Percentiles rank a stretch among this genome's conserved stretches.
Evolutionary conservation across 1,140 invertebrate species (phyloP).

Genomic region (Aethina tumida): DNA sequence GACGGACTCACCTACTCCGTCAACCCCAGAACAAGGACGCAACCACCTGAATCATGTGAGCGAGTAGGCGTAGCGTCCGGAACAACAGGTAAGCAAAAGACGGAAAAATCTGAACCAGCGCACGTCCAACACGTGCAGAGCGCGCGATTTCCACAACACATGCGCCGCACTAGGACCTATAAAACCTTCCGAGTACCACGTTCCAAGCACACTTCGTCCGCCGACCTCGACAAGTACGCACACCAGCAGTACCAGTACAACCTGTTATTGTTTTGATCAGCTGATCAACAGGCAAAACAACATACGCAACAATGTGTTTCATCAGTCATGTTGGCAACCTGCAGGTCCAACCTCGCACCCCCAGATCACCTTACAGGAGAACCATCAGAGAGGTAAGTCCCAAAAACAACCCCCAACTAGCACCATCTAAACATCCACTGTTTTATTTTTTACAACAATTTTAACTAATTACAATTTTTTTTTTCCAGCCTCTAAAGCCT

Average conservation of each 20-base stretch:
- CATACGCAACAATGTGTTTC: constrained; percentile 18
- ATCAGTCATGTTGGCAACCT: constrained; percentile 12
- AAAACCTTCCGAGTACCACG: too few species aligned
- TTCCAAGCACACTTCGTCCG: background rate
- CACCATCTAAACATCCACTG: constrained; percentile 4
- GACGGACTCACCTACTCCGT: too few species aligned
- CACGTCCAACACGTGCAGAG: too few species aligned
- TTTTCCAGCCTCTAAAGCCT: constrained; percentile 38
- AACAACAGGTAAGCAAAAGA: too few species aligned
- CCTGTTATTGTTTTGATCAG: constrained; percentile 5
- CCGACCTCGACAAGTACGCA: constrained; percentile 4
- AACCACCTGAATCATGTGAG: too few species aligned
- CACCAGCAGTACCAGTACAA: constrained; percentile 3
- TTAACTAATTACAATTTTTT: constrained; percentile 8
- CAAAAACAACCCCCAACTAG: background rate
- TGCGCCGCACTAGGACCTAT: too few species aligned
- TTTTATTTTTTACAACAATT: constrained; percentile 6
- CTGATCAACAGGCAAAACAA: background rate
- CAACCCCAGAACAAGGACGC: too few species aligned
- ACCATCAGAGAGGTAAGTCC: constrained; percentile 20
- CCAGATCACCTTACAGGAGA: constrained; percentile 18
- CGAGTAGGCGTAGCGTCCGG: too few species aligned
- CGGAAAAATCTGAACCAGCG: too few species aligned
- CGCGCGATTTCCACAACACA: too few species aligned
- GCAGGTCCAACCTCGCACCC: constrained; percentile 14